phyloP scores from a whole-genome alignment of 2,113 vertebrate species.

The Tapirus terrestris region DNA sequence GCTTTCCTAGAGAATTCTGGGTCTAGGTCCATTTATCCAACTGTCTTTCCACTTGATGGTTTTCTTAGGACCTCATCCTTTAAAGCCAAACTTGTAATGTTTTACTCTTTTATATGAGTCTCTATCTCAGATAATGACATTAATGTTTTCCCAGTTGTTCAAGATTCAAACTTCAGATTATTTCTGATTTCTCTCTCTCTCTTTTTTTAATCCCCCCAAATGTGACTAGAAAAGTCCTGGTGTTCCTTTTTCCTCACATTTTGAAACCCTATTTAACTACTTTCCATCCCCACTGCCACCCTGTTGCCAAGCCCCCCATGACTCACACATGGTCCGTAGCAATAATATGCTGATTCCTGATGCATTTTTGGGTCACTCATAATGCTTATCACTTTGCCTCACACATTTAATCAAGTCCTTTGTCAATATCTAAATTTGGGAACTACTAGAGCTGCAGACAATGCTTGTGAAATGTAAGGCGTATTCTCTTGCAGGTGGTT shows the following conservation, averaged over 20 bases:
- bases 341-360: background rate
- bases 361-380: background rate
- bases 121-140: background rate
- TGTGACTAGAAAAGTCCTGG: background rate
- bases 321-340: background rate
- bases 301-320: background rate
- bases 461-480: background rate
- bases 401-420: background rate
- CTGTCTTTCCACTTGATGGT: background rate
- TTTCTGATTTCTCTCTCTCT: background rate
- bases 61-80: background rate
- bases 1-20: background rate
- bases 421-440: background rate
- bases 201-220: background rate
- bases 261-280: background rate
- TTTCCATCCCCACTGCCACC: background rate
- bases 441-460: background rate
- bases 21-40: background rate
- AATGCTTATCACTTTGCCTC: background rate
- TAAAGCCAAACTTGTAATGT: constrained; percentile 1
- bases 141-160: background rate
- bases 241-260: background rate
- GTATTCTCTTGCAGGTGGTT: background rate
- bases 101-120: background rate
- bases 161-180: background rate